Base-by-base conservation (phyloP, 1,140 invertebrate genomes). In the Gonatopus flavifemur region DNA sequence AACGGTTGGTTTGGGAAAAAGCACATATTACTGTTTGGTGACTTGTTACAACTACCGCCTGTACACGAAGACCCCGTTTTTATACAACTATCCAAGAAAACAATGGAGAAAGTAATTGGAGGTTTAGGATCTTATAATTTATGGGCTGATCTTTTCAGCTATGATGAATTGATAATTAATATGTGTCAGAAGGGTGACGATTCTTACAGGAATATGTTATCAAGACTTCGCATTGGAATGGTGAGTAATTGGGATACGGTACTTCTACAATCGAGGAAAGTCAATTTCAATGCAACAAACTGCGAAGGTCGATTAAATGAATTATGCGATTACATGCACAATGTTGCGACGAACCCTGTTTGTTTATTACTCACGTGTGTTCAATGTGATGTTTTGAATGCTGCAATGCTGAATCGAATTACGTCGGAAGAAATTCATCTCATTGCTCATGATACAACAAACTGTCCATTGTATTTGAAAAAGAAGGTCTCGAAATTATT, bases 141-240 rank as follows among this genome's bases (percentile, higher is more conserved):
- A 22, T 69, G 59, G 60, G 15, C 32, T 4, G 15, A 28, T 15
- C 52, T 59, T 50, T 65, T 63, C 31, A 19, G 20, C 1, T 65
- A 65, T 28, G 57, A 66, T 36, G 58, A 66, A 49, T 47, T 66
- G 24, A 52, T 18, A 38, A 64, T 59, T 12, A 66, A 66, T 46
- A 64, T 64, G 53, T 22, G 55, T 10, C 58, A 63, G 48, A 55
- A 59, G 50, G 37, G 37, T 47, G 57, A 63, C 25, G 21, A 49
- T 30, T 51, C 44, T 25, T 45, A 66, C 19, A 25, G 46, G 28
- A 37, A 53, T 12, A 32, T 61, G n/a, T 18, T 62, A 20, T 41
- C 49, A 25, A 55, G 59, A 47, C 54, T 69, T 22, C 47, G 58
- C 10, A 24, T 67, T 19, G 59, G 67, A 40, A 49, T 57, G 16